A percentile compares a stretch with the other conserved stretches of the same genome.
phyloP scores from a whole-genome alignment of 2,888 invertebrate genomes.

The Chorisops tibialis region DNA sequence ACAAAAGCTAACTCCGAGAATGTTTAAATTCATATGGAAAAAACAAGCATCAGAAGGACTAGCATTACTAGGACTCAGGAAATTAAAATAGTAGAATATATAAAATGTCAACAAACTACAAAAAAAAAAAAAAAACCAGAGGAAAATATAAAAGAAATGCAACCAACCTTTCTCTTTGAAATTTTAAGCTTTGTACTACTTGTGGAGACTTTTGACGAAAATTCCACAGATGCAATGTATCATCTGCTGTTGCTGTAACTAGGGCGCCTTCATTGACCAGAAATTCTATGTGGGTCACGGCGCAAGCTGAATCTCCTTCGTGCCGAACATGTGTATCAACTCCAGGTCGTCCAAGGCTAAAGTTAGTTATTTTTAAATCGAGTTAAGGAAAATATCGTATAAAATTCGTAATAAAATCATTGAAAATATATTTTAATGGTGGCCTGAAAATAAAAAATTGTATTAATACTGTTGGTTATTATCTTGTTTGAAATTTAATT shows the following conservation, averaged over 20 bases:
- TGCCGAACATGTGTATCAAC: slow-evolving; percentile 94
- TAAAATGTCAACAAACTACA: too few species aligned
- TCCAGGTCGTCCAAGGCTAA: slow-evolving; percentile 92
- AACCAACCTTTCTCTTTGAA: slow-evolving; percentile 88
- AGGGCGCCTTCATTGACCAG: slow-evolving; percentile 96
- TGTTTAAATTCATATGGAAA: too few species aligned
- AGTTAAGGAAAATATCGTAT: slow-evolving; percentile 37
- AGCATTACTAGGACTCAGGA: too few species aligned
- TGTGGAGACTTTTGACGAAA: slow-evolving; percentile 91
- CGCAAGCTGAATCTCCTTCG: slow-evolving; percentile 58
- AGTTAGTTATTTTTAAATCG: slow-evolving; percentile 37
- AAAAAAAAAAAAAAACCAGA: background rate
- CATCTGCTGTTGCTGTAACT: slow-evolving; percentile 93
- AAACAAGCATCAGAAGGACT: too few species aligned
- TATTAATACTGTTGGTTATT: too few species aligned
- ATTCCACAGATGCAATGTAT: slow-evolving; percentile 96
- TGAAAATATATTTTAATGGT: too few species aligned
- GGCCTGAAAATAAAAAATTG: too few species aligned
- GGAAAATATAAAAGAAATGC: background rate
- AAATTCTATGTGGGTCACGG: slow-evolving; percentile 87
- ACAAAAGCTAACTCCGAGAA: too few species aligned
- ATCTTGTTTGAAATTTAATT: too few species aligned
- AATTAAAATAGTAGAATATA: too few species aligned
- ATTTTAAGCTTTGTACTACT: slow-evolving; percentile 94
- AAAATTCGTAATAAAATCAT: too few species aligned